Evolutionary conservation across 2,797 vertebrate genomes (phyloP), one percentile per base, ranked within the genome.

Genomic region (Muraenolepis orangiensis): DNA sequence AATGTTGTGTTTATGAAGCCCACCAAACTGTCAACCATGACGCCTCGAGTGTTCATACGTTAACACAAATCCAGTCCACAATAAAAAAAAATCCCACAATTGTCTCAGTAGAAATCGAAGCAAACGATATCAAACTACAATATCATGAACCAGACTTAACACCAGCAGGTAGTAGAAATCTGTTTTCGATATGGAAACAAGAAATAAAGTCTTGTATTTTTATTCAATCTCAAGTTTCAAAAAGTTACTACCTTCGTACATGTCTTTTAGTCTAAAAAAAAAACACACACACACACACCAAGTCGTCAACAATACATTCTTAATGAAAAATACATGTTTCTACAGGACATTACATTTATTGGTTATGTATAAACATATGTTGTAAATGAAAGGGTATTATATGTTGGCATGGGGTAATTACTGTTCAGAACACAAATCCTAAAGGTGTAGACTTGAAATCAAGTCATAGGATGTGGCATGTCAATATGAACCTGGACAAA

Each of bases 141-240:
- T 7, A 20, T n/a, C 46, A 57, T 57, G n/a, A 57, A 57, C 46
- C 46, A 66, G 64, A 61, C 4, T n/a, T 2, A 64, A 64, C 20
- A 64, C 3, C 4, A 73, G 51, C 5, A 34, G 14, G 31, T 23
- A 29, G 31, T 23, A 66, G n/a, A n/a, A 72, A 75, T 77, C 16
- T 20, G 57, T 67, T 76, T 16, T 66, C 71, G 6, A 75, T 42
- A 36, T 74, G 36, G 73, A 0, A 73, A 72, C 16, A 64, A 34
- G 70, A 86, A 20, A 75, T 79, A 64, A 20, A 5, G 1, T 29
- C 29, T 67, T 67, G 13, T 29, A 31, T 67, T 67, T 67, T 67
- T 67, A 29, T 67, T 67, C 16, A 29, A 29, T 67, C 11, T 66
- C 28, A 66, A 14, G 64, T 67, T 13, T 67, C 30, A 67, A 67